Evolutionary conservation across 1,140 invertebrate genomes (phyloP).

Genomic region (Papilio helenus): DNA sequence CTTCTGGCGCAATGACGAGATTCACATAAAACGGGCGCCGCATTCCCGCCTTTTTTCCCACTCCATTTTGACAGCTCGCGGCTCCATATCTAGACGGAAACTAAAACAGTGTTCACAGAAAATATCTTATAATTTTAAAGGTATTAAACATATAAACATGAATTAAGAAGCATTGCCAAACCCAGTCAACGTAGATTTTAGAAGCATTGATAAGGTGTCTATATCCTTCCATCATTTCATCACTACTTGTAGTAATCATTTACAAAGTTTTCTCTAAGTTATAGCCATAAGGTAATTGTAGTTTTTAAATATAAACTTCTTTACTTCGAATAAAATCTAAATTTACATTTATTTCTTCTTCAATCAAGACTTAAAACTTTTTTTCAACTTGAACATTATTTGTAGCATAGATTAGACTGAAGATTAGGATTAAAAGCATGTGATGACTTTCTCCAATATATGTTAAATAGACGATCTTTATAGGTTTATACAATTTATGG

Average conservation of each 20-base stretch:
- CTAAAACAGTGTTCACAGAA: conserved; percentile 77
- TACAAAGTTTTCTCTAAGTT: neutral
- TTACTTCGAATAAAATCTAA: too few species aligned
- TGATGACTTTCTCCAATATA: neutral
- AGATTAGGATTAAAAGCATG: neutral
- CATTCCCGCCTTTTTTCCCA: conserved; percentile 83
- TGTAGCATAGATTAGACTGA: neutral
- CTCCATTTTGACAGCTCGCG: conserved; percentile 83
- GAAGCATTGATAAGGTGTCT: neutral
- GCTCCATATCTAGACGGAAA: conserved; percentile 81
- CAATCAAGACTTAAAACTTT: neutral
- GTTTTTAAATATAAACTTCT: too few species aligned
- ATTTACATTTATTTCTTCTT: neutral
- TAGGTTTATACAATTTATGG: neutral
- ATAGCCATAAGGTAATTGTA: too few species aligned
- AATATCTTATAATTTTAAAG: neutral
- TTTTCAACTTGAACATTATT: neutral
- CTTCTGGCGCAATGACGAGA: conserved; percentile 77
- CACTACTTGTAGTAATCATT: neutral
- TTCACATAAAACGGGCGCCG: conserved; percentile 80
- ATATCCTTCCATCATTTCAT: neutral
- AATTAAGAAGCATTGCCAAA: neutral
- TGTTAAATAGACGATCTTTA: neutral
- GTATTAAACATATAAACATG: neutral
- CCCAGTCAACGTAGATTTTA: neutral